Evolutionary conservation across 2,888 invertebrate genomes (phyloP).

Genomic region (Meta bourneti): DNA sequence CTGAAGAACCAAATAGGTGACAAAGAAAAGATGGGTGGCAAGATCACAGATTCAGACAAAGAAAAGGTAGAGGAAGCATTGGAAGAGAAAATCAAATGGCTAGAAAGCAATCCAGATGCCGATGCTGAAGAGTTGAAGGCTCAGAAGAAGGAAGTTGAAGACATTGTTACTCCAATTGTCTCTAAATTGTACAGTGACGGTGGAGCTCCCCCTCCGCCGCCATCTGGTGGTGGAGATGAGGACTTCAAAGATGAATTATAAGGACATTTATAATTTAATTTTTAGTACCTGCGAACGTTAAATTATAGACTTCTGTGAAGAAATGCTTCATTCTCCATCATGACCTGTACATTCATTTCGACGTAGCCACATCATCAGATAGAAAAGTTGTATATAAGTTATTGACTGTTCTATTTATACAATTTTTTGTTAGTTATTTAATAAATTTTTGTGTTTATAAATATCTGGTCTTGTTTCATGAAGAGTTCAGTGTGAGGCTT

Average conservation of each 20-base stretch:
- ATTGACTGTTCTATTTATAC: not conserved
- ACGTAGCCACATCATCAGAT: constrained; percentile 18
- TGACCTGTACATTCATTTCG: constrained; percentile 53
- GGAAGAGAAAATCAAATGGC: constrained; percentile 98
- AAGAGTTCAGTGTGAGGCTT: too few relatives aligned
- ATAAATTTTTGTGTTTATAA: not conserved
- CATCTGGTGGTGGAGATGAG: constrained; percentile 85
- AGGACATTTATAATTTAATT: constrained; percentile 29
- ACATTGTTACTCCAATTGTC: constrained; percentile 97
- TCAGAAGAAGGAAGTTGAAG: constrained; percentile 96
- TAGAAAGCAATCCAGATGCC: constrained; percentile 96
- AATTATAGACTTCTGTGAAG: constrained; percentile 47
- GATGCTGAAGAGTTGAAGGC: constrained; percentile 95
- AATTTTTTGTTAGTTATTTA: constrained; percentile 1
- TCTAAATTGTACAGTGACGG: constrained; percentile 95
- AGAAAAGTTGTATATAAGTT: not conserved
- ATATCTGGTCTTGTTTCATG: not conserved
- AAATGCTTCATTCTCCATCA: constrained; percentile 27
- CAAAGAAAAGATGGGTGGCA: constrained; percentile 97
- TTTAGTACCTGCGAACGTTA: not conserved
- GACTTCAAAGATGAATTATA: constrained; percentile 86
- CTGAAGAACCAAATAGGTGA: constrained; percentile 97
- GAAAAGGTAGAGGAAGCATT: constrained; percentile 96
- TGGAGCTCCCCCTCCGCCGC: constrained; percentile 86
- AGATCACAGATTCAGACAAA: constrained; percentile 93